Evolutionary conservation across 2,113 vertebrate species (phyloP).

Genomic region (Stegastes partitus): DNA sequence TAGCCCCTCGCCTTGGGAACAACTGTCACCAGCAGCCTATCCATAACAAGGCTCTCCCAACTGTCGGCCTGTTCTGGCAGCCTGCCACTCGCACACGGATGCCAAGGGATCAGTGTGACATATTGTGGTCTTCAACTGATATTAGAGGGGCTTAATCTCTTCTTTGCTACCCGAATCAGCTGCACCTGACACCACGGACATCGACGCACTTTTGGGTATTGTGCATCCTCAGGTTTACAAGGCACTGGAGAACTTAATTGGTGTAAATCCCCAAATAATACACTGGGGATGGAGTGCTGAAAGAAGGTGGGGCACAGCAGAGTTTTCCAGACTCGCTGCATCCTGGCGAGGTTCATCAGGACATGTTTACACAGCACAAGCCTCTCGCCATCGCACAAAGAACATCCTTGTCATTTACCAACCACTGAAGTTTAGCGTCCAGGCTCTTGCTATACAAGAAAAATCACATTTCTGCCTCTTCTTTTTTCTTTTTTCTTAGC

Average conservation of each 20-base stretch:
- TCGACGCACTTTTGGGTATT: conserved; percentile 6
- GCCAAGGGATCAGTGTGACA: conserved; percentile 55
- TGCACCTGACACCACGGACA: conserved; percentile 27
- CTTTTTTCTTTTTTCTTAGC: too few relatives aligned
- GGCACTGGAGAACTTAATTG: background rate
- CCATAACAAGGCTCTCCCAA: conserved; percentile 27
- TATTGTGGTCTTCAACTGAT: conserved; percentile 32
- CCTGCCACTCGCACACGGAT: conserved; percentile 29
- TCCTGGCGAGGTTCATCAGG: conserved; percentile 22
- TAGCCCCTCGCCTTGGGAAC: conserved; percentile 31
- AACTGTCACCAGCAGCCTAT: conserved; percentile 39
- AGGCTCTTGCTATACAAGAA: background rate
- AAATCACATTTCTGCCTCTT: background rate
- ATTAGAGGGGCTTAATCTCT: conserved; percentile 43
- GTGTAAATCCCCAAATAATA: conserved; percentile 34
- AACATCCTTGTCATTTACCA: conserved; percentile 3
- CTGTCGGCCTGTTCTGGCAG: conserved; percentile 10
- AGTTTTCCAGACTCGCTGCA: conserved; percentile 14
- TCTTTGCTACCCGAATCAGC: conserved; percentile 16
- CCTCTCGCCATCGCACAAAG: background rate
- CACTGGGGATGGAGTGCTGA: conserved; percentile 10
- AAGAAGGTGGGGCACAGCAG: background rate
- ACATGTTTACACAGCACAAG: conserved; percentile 19
- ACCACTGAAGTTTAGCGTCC: background rate
- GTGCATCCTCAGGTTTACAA: conserved; percentile 1